Percentiles rank a stretch among this genome's conserved stretches.
These are phyloP conservation scores for Tethea ocularis DNA, from an alignment of 2,888 invertebrate species.

Conservation along the genomic window DNA sequence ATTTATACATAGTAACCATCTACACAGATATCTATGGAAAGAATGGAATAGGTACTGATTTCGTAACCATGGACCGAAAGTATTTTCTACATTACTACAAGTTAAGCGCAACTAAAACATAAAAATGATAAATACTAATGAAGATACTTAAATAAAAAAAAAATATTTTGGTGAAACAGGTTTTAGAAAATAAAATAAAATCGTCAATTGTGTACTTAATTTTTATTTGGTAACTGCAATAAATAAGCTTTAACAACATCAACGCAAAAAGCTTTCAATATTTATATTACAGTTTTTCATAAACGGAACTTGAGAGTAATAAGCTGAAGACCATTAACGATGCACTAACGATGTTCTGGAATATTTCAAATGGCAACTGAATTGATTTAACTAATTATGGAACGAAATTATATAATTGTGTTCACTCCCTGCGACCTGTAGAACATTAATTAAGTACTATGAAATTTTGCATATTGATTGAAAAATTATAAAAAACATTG, in stretches of 20 bases:
- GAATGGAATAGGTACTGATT: background rate
- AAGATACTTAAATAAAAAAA: background rate
- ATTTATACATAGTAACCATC: background rate
- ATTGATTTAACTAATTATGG: background rate
- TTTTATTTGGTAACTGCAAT: slow-evolving; percentile 80
- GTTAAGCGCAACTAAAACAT: slow-evolving; percentile 3
- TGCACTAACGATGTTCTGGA: background rate
- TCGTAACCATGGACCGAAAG: background rate
- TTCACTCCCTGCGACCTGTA: slow-evolving; percentile 12
- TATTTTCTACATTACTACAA: background rate
- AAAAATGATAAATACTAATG: background rate
- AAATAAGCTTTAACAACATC: slow-evolving; percentile 64
- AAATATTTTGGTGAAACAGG: background rate
- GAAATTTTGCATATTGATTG: slow-evolving; percentile 15
- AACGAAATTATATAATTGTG: slow-evolving; percentile 18
- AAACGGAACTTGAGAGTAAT: slow-evolving; percentile 17
- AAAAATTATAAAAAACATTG: slow-evolving; percentile 29
- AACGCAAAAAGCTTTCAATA: slow-evolving; percentile 43
- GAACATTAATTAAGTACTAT: slow-evolving; percentile 25
- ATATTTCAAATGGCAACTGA: slow-evolving; percentile 6
- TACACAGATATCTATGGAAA: background rate
- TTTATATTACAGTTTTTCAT: slow-evolving; percentile 43
- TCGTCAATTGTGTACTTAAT: slow-evolving; percentile 61
- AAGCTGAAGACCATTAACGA: background rate
- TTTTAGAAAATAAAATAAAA: slow-evolving; percentile 51